These are phyloP conservation scores for Sisor rabdophorus DNA, from an alignment of 2,113 vertebrate genomes.

Conservation along the genomic window DNA sequence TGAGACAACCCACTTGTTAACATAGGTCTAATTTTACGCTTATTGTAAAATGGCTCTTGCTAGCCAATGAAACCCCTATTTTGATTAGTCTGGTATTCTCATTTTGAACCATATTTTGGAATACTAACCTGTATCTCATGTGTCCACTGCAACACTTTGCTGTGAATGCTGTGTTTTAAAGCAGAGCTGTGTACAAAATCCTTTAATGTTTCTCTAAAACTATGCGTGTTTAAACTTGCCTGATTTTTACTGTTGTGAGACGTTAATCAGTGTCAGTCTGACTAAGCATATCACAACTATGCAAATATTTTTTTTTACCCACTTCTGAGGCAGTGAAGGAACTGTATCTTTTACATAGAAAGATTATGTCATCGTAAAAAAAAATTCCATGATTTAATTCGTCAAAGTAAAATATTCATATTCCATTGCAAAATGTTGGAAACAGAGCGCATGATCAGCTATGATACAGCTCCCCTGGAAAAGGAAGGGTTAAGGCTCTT, in stretches of 20 bases:
- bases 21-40: no score
- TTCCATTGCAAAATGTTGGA: no score
- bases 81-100: background rate
- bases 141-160: background rate
- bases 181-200: background rate
- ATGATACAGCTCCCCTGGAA: no score
- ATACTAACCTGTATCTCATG: background rate
- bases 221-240: slow-evolving; percentile 16
- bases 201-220: slow-evolving; percentile 9
- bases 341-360: background rate
- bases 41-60: no score
- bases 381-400: no score
- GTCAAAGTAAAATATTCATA: no score
- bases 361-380: no score
- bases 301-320: slow-evolving; percentile 14
- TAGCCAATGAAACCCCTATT: background rate
- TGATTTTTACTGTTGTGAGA: slow-evolving; percentile 11
- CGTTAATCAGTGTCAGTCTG: slow-evolving; percentile 14
- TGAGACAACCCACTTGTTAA: no score
- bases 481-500: no score
- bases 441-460: no score
- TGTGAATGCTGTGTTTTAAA: slow-evolving; percentile 8
- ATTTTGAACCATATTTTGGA: background rate
- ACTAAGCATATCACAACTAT: slow-evolving; percentile 34
- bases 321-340: background rate